Evolutionary conservation across 2,797 vertebrate genomes (phyloP).

Genomic region (Merluccius polli): DNA sequence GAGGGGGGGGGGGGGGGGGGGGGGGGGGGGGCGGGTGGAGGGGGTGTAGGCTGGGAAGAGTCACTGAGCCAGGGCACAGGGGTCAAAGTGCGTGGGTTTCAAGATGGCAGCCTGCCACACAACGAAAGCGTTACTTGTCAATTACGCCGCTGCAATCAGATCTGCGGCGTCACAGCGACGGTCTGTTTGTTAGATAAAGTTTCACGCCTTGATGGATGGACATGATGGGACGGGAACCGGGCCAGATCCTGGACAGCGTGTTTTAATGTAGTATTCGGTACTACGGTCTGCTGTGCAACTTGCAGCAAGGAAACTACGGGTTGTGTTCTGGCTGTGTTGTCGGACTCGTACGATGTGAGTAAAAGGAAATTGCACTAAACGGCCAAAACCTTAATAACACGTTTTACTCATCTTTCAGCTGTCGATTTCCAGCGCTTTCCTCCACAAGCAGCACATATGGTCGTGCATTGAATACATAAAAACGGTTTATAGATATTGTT

Average conservation of each 20-base stretch:
- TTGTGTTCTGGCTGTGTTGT: background rate
- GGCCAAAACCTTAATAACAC: too few relatives aligned
- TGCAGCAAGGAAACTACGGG: background rate
- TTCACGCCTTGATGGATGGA: constrained; percentile 2
- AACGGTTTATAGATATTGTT: background rate
- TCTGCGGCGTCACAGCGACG: background rate
- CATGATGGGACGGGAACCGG: background rate
- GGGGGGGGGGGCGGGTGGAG: constrained; percentile 25
- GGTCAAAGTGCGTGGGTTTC: background rate
- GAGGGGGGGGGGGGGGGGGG: constrained; percentile 20
- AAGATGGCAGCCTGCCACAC: background rate
- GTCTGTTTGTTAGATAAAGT: background rate
- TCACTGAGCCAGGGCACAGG: background rate
- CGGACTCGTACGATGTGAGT: too few relatives aligned
- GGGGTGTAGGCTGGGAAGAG: background rate
- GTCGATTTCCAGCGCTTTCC: background rate
- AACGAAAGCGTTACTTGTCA: background rate
- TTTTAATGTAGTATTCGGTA: background rate
- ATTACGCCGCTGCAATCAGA: background rate
- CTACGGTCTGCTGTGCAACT: background rate
- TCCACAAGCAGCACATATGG: too few relatives aligned
- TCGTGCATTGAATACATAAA: too few relatives aligned
- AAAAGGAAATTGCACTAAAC: too few relatives aligned
- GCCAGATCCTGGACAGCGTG: background rate
- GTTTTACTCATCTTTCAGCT: too few relatives aligned